Percentiles rank a stretch among this genome's conserved stretches.
These are phyloP conservation scores for Xestoiulus laeticollis DNA, from an alignment of 2,888 invertebrate genomes.

Conservation along the genomic window DNA sequence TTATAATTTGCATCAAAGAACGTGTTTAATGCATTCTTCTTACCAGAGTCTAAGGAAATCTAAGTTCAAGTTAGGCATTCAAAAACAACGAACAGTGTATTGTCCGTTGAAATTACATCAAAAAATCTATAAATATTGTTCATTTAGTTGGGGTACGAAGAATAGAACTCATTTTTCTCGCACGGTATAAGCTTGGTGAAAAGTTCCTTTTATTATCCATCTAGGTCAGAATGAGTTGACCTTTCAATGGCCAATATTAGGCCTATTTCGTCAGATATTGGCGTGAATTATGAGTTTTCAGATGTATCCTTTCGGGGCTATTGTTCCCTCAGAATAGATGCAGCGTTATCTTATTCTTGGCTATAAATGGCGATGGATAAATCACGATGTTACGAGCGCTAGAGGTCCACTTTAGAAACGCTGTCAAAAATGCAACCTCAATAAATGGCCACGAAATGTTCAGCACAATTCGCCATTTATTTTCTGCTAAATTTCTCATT, in stretches of 20 bases:
- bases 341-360: slow-evolving; percentile 38
- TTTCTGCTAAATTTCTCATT: not conserved
- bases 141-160: not conserved
- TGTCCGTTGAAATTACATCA: not conserved
- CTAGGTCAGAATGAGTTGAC: not conserved
- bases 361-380: not conserved
- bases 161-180: not conserved
- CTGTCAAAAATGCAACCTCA: slow-evolving; percentile 27
- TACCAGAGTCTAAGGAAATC: too few relatives aligned
- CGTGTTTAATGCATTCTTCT: too few relatives aligned
- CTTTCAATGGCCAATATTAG: slow-evolving; percentile 36
- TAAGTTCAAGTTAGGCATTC: too few relatives aligned
- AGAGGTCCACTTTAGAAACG: not conserved
- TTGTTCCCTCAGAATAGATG: slow-evolving; percentile 11
- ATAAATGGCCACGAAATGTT: not conserved
- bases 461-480: not conserved
- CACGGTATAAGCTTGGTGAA: not conserved
- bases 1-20: too few relatives aligned
- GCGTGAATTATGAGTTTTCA: slow-evolving; percentile 36
- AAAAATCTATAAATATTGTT: not conserved
- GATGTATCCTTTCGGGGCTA: slow-evolving; percentile 38
- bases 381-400: slow-evolving; percentile 41
- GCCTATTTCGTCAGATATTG: slow-evolving; percentile 25
- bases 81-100: too few relatives aligned
- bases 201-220: not conserved